Evolutionary conservation across 2,888 invertebrate species (phyloP).

Genomic region (Drosophila putrida): DNA sequence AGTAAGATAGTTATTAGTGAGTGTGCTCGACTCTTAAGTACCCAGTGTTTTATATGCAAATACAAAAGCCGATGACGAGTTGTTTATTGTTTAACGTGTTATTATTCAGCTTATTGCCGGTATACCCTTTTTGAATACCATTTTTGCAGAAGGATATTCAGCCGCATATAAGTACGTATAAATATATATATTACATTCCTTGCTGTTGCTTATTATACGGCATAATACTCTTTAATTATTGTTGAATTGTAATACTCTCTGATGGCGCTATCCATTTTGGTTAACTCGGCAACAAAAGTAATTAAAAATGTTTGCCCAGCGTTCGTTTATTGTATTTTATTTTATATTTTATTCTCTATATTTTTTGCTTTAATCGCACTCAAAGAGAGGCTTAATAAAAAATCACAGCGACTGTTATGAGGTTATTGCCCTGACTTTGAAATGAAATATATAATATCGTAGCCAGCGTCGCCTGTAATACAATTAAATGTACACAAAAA

Average conservation of each 20-base stretch:
- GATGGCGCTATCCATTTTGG: constrained; percentile 44
- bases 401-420: constrained; percentile 29
- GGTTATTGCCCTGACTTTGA: constrained; percentile 52
- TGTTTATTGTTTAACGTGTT: neutral
- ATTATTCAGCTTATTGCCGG: neutral
- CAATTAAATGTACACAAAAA: constrained; percentile 75
- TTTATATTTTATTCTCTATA: constrained; percentile 22
- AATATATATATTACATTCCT: constrained; percentile 38
- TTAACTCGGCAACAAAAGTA: constrained; percentile 68
- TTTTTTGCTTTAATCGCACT: constrained; percentile 15
- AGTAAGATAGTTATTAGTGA: neutral
- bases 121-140: neutral
- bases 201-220: constrained; percentile 60
- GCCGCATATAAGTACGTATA: constrained; percentile 41
- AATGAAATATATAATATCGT: constrained; percentile 52
- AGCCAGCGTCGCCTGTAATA: constrained; percentile 47
- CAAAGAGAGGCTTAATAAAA: constrained; percentile 26
- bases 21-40: neutral
- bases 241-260: constrained; percentile 65
- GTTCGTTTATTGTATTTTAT: constrained; percentile 18
- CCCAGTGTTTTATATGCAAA: neutral
- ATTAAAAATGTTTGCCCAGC: constrained; percentile 70
- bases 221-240: constrained; percentile 77
- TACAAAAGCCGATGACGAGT: neutral
- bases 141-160: constrained; percentile 12